These are phyloP conservation scores for Astreopora myriophthalma DNA, from an alignment of 64 coral and sea anemone species.

Conservation along the genomic window DNA sequence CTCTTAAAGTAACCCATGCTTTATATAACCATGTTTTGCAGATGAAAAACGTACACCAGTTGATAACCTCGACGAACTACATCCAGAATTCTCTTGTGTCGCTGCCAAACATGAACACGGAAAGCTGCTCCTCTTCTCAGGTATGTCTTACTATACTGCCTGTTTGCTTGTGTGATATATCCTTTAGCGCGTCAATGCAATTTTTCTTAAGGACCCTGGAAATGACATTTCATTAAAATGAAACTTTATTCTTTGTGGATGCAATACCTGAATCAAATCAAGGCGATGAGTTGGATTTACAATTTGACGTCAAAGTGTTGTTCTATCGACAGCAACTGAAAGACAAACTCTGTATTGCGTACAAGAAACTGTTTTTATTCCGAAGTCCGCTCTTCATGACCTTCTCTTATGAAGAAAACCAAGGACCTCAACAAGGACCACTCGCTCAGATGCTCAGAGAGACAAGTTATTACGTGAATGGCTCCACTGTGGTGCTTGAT, in stretches of 20 bases:
- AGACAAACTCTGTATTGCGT: not conserved
- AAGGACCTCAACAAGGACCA: not conserved
- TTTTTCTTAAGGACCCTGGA: too few relatives aligned
- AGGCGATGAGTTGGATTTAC: too few relatives aligned
- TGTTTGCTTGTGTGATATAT: not conserved
- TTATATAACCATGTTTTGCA: not conserved
- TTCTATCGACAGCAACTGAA: not conserved
- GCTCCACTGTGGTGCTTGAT: not conserved
- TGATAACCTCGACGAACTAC: not conserved
- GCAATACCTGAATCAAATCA: too few relatives aligned
- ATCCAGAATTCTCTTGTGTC: not conserved
- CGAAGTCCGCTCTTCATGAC: conserved; percentile 3
- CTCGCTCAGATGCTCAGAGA: not conserved
- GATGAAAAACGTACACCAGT: not conserved
- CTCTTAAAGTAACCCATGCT: not conserved
- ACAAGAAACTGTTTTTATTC: not conserved
- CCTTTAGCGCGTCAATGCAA: not conserved
- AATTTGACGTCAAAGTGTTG: too few relatives aligned
- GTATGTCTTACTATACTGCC: not conserved
- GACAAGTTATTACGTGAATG: conserved; percentile 2
- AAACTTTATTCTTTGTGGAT: too few relatives aligned
- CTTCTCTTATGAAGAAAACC: conserved; percentile 1
- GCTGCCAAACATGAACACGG: not conserved
- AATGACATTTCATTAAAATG: too few relatives aligned
- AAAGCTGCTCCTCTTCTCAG: not conserved